Conservation (phyloP, 2,797 vertebrate species). For the Crocidura indochinensis region DNA sequence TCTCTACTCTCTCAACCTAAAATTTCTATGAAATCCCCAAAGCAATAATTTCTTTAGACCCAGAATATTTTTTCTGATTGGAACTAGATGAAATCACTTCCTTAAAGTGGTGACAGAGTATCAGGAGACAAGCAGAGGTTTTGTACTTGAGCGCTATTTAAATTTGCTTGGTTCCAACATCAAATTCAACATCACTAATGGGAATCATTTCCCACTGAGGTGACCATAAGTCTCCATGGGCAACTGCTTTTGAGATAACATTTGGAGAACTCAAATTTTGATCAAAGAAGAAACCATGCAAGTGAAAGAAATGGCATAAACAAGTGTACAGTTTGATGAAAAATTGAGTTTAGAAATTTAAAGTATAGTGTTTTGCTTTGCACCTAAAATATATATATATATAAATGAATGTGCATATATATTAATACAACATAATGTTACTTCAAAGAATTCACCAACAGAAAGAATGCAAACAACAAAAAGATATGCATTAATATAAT, state of each 20-base stretch:
- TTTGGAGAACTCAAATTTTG: constrained; percentile 56
- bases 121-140: neutral
- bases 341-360: constrained; percentile 49
- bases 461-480: no score
- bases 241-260: constrained; percentile 34
- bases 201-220: neutral
- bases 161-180: constrained; percentile 21
- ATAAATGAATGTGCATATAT: no score
- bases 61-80: constrained; percentile 41
- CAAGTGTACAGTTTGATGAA: neutral
- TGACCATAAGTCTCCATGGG: neutral
- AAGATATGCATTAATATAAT: no score
- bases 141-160: constrained; percentile 32
- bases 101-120: constrained; percentile 37
- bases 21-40: constrained; percentile 62
- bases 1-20: constrained; percentile 46
- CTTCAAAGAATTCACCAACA: no score
- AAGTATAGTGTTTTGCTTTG: neutral
- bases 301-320: neutral
- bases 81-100: constrained; percentile 61
- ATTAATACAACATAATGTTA: no score
- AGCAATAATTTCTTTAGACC: constrained; percentile 56
- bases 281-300: constrained; percentile 29
- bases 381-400: no score
- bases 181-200: neutral